Percentiles rank a stretch among this genome's conserved stretches.
Conservation (phyloP, 2,888 invertebrate genomes). For the Caenorhabditis sinica region DNA sequence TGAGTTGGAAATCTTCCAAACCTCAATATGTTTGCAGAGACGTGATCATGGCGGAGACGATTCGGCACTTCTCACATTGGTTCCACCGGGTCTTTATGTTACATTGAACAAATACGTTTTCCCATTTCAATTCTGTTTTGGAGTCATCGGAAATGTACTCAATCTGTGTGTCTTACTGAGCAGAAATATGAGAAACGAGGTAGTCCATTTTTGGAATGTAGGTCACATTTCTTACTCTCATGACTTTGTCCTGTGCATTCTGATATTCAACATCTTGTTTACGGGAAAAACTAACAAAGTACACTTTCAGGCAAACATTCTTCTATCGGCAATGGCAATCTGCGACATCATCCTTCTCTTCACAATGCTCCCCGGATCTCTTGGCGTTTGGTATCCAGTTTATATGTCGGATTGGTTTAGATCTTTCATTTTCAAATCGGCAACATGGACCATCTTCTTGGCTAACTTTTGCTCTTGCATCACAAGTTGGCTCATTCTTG, state of each 20-base stretch:
- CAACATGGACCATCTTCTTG: constrained; percentile 61
- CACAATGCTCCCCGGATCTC: constrained; percentile 62
- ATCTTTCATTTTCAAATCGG: constrained; percentile 47
- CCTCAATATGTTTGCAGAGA: constrained; percentile 25
- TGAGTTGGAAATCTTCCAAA: background rate
- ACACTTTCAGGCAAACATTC: constrained; percentile 76
- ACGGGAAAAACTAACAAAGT: too few species aligned
- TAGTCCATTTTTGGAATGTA: constrained; percentile 19
- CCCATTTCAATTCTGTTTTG: constrained; percentile 79
- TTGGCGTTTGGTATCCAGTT: constrained; percentile 56
- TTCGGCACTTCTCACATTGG: constrained; percentile 54
- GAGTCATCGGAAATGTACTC: constrained; percentile 79
- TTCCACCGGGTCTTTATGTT: constrained; percentile 69
- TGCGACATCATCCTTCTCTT: constrained; percentile 78
- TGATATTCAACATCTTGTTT: background rate
- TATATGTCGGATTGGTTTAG: constrained; percentile 64
- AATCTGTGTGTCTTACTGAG: constrained; percentile 79
- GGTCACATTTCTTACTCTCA: background rate
- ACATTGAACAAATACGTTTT: constrained; percentile 76
- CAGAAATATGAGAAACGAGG: constrained; percentile 79
- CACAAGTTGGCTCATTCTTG: constrained; percentile 79
- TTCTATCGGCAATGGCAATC: constrained; percentile 81
- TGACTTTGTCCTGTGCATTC: too few species aligned
- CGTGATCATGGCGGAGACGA: constrained; percentile 47
- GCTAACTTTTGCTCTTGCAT: constrained; percentile 67